These are phyloP conservation scores for Puma concolor DNA, from an alignment of 2,113 vertebrate species.

Conservation along the genomic window DNA sequence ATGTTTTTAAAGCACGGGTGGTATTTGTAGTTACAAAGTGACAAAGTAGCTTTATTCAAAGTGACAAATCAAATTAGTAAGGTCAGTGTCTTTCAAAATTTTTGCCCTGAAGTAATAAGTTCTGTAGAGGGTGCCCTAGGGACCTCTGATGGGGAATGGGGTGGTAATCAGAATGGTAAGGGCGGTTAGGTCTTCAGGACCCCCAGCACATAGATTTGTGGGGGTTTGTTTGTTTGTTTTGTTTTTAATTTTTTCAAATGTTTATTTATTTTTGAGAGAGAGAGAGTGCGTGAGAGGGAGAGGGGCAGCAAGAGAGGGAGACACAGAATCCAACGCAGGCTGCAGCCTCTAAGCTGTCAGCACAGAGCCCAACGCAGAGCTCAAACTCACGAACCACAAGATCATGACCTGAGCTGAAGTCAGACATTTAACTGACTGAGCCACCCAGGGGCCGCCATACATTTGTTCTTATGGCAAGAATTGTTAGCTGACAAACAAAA, in stretches of 20 bases:
- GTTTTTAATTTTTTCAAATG: too few species aligned
- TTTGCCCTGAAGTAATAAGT: not conserved
- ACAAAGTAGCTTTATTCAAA: not conserved
- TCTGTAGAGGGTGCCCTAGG: not conserved
- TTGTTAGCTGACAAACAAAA: not conserved
- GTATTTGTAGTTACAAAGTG: slow-evolving; percentile 28
- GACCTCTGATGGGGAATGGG: not conserved
- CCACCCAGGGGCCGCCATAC: too few species aligned
- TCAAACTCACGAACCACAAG: too few species aligned
- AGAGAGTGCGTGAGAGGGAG: too few species aligned
- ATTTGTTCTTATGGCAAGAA: not conserved
- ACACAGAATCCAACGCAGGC: too few species aligned
- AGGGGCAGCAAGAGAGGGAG: too few species aligned
- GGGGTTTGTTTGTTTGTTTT: too few species aligned
- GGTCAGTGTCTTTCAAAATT: not conserved
- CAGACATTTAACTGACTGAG: too few species aligned
- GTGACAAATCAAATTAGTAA: not conserved
- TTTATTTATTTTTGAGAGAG: too few species aligned
- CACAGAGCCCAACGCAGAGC: too few species aligned
- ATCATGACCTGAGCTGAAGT: too few species aligned
- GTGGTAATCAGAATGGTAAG: not conserved
- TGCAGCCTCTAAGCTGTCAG: too few species aligned
- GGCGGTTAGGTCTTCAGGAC: not conserved
- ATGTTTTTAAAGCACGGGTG: not conserved
- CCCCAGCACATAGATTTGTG: not conserved